Conservation (phyloP, 2,888 invertebrate species). For the Synergus japonicus region DNA sequence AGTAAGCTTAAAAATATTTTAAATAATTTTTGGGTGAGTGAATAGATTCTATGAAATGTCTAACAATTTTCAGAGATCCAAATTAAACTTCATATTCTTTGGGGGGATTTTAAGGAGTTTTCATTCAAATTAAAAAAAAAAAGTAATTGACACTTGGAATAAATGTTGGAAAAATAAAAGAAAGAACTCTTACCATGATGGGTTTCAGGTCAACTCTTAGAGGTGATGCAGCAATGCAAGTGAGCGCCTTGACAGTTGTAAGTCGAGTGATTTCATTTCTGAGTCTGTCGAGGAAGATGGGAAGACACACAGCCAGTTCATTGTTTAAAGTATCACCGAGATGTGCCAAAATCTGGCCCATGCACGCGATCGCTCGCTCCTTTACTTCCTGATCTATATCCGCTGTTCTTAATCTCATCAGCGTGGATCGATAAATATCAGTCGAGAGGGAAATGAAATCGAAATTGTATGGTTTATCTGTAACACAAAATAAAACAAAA, state of each 20-base stretch:
- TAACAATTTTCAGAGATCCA: no score
- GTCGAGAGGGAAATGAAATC: conserved; percentile 89
- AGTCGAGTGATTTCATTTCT: conserved; percentile 98
- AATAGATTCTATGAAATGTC: no score
- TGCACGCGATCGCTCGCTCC: conserved; percentile 97
- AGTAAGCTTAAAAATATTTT: no score
- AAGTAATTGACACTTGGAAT: conserved; percentile 58
- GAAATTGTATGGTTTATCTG: conserved; percentile 79
- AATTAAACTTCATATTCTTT: no score
- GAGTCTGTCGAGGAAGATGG: conserved; percentile 95
- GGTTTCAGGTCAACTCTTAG: conserved; percentile 90
- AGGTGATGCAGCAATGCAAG: conserved; percentile 95
- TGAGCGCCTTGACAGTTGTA: conserved; percentile 97
- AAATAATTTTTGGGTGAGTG: no score
- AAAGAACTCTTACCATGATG: conserved; percentile 82
- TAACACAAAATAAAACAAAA: conserved; percentile 50
- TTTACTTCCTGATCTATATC: conserved; percentile 99
- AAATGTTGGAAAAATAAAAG: conserved; percentile 20
- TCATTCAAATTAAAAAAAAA: no score
- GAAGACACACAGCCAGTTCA: conserved; percentile 91
- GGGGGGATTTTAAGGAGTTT: no score
- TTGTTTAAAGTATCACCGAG: conserved; percentile 91
- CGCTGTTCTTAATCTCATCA: conserved; percentile 92
- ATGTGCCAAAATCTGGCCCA: conserved; percentile 96
- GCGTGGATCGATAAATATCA: conserved; percentile 90